Evolutionary conservation across 1,140 invertebrate species (phyloP).

Genomic region (Calephelis nemesis): DNA sequence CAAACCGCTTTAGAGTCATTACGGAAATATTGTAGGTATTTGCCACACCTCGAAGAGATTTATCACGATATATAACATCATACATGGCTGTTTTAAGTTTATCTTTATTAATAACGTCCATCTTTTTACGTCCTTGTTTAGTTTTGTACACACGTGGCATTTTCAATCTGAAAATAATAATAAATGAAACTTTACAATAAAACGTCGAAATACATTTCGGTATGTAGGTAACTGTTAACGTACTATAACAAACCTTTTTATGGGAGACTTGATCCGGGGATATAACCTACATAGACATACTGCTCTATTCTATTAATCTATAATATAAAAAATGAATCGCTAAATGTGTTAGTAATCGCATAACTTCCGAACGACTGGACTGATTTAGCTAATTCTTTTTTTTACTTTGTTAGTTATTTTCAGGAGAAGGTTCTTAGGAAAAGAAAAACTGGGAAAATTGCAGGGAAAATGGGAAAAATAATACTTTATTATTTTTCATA

Average conservation of each 20-base stretch:
- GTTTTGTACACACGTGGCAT: constrained; percentile 3
- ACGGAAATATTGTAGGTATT: not conserved
- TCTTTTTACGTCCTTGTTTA: not conserved
- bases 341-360: too few relatives aligned
- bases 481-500: too few relatives aligned
- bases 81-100: not conserved
- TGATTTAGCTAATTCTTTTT: too few relatives aligned
- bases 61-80: not conserved
- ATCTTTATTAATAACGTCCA: not conserved
- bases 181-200: not conserved
- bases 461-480: too few relatives aligned
- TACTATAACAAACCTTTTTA: constrained; percentile 2
- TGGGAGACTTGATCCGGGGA: not conserved
- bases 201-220: not conserved
- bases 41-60: not conserved
- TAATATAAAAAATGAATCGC: too few relatives aligned
- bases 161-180: not conserved
- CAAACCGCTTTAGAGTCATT: not conserved
- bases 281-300: not conserved
- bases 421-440: too few relatives aligned
- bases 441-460: too few relatives aligned
- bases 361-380: too few relatives aligned
- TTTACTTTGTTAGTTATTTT: too few relatives aligned
- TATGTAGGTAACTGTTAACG: not conserved
- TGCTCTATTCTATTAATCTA: too few relatives aligned